phyloP scores from a whole-genome alignment of 2,888 invertebrate species.

The Beris morrisii region DNA sequence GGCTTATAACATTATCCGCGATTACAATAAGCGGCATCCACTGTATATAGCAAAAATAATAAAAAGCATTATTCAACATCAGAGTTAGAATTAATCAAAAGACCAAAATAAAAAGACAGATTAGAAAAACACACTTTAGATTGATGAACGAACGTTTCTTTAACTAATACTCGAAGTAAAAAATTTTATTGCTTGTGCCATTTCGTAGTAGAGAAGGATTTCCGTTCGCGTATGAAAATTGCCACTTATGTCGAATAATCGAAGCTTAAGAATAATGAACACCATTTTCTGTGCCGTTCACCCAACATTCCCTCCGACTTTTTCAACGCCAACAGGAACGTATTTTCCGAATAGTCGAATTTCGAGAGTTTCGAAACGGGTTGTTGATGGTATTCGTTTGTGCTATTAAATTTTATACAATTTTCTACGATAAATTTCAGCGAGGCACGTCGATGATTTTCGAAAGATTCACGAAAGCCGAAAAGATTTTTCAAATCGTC shows the following conservation, averaged over 20 bases:
- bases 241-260: conserved; percentile 39
- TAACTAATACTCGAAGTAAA: no score
- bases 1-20: no score
- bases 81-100: no score
- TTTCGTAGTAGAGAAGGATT: no score
- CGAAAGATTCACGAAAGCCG: conserved; percentile 53
- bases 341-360: conserved; percentile 49
- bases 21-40: no score
- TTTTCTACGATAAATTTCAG: conserved; percentile 54
- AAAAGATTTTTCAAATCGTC: conserved; percentile 51
- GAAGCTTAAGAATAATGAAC: conserved; percentile 52
- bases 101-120: no score
- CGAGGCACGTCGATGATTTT: conserved; percentile 54
- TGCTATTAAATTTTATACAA: conserved; percentile 42
- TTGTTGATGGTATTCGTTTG: conserved; percentile 29
- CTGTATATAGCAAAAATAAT: no score
- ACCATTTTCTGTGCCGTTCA: conserved; percentile 53
- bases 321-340: conserved; percentile 50
- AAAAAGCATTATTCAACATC: no score
- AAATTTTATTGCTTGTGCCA: no score
- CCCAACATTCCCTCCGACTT: conserved; percentile 50
- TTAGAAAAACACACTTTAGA: no score
- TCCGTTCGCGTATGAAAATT: no score
- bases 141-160: no score
- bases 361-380: conserved; percentile 46